Evolutionary conservation across 2,113 vertebrate genomes (phyloP).

Genomic region (Rutilus rutilus): DNA sequence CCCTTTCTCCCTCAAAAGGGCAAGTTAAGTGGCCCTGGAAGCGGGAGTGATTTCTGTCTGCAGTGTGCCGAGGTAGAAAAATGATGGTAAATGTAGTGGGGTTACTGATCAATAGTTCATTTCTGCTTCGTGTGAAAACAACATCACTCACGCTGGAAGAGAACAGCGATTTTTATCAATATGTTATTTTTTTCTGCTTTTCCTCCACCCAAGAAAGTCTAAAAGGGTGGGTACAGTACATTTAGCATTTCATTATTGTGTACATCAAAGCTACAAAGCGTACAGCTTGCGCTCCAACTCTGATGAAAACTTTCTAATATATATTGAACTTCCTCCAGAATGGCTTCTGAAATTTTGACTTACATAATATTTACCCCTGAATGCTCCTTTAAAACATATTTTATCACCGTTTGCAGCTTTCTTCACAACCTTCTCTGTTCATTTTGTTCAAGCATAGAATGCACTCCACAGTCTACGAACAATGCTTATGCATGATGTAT

Average conservation of each 20-base stretch:
- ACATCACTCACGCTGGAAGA: conserved; percentile 71
- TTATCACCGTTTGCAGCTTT: neutral
- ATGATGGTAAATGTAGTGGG: conserved; percentile 70
- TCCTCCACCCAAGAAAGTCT: neutral
- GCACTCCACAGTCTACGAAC: neutral
- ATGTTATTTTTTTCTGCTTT: conserved; percentile 56
- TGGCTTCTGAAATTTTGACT: conserved; percentile 2
- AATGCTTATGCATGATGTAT: conserved; percentile 29
- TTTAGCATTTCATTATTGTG: conserved; percentile 71
- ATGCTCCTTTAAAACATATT: conserved; percentile 6
- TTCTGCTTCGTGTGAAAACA: conserved; percentile 71
- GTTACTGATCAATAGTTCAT: conserved; percentile 79
- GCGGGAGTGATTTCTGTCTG: conserved; percentile 74
- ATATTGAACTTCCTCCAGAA: conserved; percentile 34
- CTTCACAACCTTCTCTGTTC: neutral
- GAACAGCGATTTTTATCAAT: conserved; percentile 69
- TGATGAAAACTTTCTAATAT: neutral
- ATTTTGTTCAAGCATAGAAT: neutral
- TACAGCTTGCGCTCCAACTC: neutral
- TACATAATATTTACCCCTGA: neutral
- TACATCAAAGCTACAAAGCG: conserved; percentile 59
- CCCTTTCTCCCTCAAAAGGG: conserved; percentile 63
- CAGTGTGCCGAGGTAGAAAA: conserved; percentile 67
- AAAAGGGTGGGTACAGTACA: conserved; percentile 49
- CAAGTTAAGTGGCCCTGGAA: conserved; percentile 67